Evolutionary conservation across 1,140 invertebrate genomes (phyloP), one percentile per base, ranked within the genome.

Genomic region (Hycleus cichorii): DNA sequence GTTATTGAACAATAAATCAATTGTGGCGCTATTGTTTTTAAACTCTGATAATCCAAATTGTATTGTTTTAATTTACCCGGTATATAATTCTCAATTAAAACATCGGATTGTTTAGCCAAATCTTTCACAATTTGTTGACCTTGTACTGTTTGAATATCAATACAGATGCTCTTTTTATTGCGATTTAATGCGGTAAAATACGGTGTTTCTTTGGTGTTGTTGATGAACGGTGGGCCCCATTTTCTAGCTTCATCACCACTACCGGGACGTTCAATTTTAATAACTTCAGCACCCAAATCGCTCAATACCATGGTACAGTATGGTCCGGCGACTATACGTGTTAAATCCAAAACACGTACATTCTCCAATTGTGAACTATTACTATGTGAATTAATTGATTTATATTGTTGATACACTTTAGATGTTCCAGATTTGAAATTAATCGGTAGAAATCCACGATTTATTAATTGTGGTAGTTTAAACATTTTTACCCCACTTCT

Each of bases 1-100:
- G 91, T 93, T 39, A 98, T 82, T 0, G 95, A 94, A 77, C 93
- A 96, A 69, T 98, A 98, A 56, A 99, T 87, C 8, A 98, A 77
- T 43, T 82, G 77, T 0, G 93, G 90, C 57, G 90, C 88, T 6
- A 90, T 67, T 51, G 76, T 66, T 10, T 80, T 81, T 25, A 98
- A 64, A 10, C 85, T 74, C 4, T 89, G 74, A 73, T 95, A 98
- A 24, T 88, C 91, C 47, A 98, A 73, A 4, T 84, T 84, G 48
- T 92, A 78, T 54, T 84, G 73, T 25, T 84, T 80, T 58, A 98
- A 72, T 67, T 93, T 93, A 1, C 93, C 94, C 10, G 95, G 95
- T 1, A 98, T 77, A 76, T 89, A 98, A 77, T 98, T 98, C 73
- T 98, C 95, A 8, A 98, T 80, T 0, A 98, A 69, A 24, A 98